Base-by-base conservation (phyloP, 2,888 invertebrate genomes). In the Noctua janthe region DNA sequence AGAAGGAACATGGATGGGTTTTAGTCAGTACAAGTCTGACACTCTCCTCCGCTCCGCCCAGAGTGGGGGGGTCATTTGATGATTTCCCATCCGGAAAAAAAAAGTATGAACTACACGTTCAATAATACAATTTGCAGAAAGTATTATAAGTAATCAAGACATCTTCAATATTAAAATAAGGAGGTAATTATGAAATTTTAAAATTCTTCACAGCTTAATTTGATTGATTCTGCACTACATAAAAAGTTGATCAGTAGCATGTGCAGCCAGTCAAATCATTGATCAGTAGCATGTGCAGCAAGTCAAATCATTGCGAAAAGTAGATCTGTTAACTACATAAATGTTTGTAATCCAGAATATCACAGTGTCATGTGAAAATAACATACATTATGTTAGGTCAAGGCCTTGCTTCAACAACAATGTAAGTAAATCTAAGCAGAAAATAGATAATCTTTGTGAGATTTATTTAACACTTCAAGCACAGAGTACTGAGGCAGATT, bases 311-410 rank as follows among this genome's bases (percentile, higher is more conserved):
- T 69, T 69, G 67, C 15, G 13, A 47, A 8, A 47, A n/a, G 47
- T 47, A 47, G n/a, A 39, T 69, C 29, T 29, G 29, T 29, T n/a
- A 15, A 67, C 67, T n/a, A 47, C 67, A n/a, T n/a, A 67, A 47
- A 47, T 47, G 17, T 47, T 73, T 74, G 11, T 54, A 23, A 23
- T 43, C 43, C 54, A 29, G 70, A 82, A 81, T 43, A 67, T 51
- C 51, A 64, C 49, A 56, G 54, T 49, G 17, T 29, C 70, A 74
- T 75, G 76, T 74, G 62, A 81, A 74, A 74, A 70, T 20, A 15
- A 56, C 82, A 71, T 82, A 71, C 2, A 74, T 74, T 81, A 74
- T 5, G 17, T 71, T 39, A 71, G 75, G 82, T 82, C 82, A 81
- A 81, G 81, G 82, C n/a, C 49, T 80, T 51, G 1, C 51, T 29